Evolutionary conservation across 2,113 vertebrate genomes (phyloP), one percentile per base, ranked within the genome.

Genomic region (Clarias batrachus): DNA sequence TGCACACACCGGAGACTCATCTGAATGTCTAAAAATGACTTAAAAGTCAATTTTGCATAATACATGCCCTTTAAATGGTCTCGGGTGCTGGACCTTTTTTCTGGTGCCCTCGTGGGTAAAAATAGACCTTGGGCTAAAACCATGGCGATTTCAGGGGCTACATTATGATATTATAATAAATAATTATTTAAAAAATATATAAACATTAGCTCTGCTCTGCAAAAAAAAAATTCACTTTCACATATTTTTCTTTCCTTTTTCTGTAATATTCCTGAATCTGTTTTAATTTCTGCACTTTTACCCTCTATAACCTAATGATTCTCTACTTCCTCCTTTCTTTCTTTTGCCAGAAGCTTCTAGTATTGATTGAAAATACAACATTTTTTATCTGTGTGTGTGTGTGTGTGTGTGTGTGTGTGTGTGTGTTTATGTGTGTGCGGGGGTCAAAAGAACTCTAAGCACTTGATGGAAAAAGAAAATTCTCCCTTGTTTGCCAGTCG

Each of bases 401-500:
- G 13, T 25, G 17, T 73, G 25, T 48, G 57, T 30, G 48, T 52
- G 62, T 68, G 62, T 66, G 81, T 68, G 81, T 82, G 62, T 37
- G 33, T 68, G 11, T 33, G 41, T 70, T 21, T 14, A 56, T 17
- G 63, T 81, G 85, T 63, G 33, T 59, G 21, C 14, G 3, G 14
- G 54, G 66, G 77, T 41, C 33, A 73, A 62, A 73, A 48, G 77
- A 57, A 33, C 63, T 66, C 77, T 59, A 54, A 82, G 68, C 66
- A 54, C 85, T 82, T 37, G 48, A 37, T 65, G 57, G 59, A 56
- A 76, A 76, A 80, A 74, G 41, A 82, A 63, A 62, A 85, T 16
- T 82, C 70, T 76, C 25, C 13, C 80, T 74, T 71, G 66, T 82
- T 83, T 33, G 56, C 68, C 7, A 21, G 57, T 87, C 23, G 41